Evolutionary conservation across 2,888 invertebrate genomes (phyloP), one percentile per base, ranked within the genome.

Genomic region (Ectropis crepuscularia): DNA sequence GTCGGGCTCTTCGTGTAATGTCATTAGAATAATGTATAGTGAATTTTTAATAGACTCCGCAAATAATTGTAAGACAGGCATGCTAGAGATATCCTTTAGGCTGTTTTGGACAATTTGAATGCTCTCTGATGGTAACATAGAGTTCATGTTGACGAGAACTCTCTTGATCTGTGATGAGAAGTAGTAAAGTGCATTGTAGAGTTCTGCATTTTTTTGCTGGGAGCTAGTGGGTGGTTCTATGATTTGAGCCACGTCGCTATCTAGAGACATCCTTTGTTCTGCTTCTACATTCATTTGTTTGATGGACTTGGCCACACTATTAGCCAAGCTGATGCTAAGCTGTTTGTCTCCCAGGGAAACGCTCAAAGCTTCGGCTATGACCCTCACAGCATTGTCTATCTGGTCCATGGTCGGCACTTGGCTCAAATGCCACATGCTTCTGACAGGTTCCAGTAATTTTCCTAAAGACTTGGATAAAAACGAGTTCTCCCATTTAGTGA

Each of bases 1-100:
- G 46, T 95, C 95, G 0, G 94, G 94, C 69, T 95, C 95, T 55
- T 95, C 94, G 86, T 99, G 99, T 94, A 99, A 97, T 12, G 98
- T 99, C 69, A 98, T 94, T 38, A 99, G 93, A 73, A 99, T 99
- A 46, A 98, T 97, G 82, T 96, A 97, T 38, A 99, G 94, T 0
- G 98, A 97, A 72, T 97, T 96, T 66, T 95, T 95, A 67, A 99
- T 96, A 0, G 98, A 96, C 68, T 94, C 95, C 67, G 95, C 93
- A 75, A 95, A 89, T 48, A 95, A 92, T 65, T 94, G 93, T 6
- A 95, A 82, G 51, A 95, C 94, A 39, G 94, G 94, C 73, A 92
- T 89, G 62, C 95, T 95, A 49, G 96, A 90, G 63, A 91, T 93
- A 65, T 92, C 93, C 74, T 94, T 93, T 10, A 95, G 83, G 71